phyloP scores from a whole-genome alignment of 2,113 vertebrate genomes.

The Nycticorax nycticorax region DNA sequence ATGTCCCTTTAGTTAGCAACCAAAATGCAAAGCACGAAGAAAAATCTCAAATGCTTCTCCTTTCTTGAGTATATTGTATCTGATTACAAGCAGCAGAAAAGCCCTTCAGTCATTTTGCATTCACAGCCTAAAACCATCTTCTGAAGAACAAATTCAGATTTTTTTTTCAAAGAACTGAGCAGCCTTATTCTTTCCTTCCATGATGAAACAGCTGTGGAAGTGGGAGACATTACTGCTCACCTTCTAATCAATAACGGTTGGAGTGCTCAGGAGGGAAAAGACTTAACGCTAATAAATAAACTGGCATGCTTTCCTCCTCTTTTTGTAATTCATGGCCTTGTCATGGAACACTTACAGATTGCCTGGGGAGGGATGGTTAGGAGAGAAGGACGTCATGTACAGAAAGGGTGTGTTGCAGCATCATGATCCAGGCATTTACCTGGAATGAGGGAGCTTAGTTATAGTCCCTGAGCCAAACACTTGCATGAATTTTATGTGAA shows the following conservation, averaged over 20 bases:
- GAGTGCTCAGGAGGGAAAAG: background rate
- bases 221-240: background rate
- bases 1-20: background rate
- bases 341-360: background rate
- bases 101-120: background rate
- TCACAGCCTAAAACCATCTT: background rate
- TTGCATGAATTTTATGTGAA: background rate
- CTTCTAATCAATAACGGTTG: background rate
- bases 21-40: background rate
- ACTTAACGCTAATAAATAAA: background rate
- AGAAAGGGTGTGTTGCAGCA: background rate
- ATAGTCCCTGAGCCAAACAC: background rate
- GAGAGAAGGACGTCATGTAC: background rate
- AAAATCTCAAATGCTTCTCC: background rate
- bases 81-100: background rate
- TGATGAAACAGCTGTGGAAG: background rate
- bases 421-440: background rate
- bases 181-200: background rate
- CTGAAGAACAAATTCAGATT: background rate
- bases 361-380: background rate
- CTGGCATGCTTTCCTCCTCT: background rate
- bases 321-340: background rate
- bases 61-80: background rate
- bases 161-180: background rate
- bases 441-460: background rate